phyloP scores from a whole-genome alignment of 2,888 invertebrate genomes.

The Tricholauxania praeusta region DNA sequence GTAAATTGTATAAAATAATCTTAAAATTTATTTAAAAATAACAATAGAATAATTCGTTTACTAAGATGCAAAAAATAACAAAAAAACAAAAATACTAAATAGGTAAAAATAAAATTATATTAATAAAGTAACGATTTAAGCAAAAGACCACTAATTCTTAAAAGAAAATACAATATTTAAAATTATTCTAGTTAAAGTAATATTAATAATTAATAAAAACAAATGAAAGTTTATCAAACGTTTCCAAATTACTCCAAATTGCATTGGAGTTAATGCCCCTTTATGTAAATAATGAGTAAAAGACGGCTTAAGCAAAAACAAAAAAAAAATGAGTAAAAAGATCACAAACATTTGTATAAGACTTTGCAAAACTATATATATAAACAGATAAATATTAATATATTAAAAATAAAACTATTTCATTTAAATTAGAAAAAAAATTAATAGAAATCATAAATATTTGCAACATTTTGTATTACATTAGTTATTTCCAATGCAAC shows the following conservation, averaged over 20 bases:
- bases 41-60: constrained; percentile 30
- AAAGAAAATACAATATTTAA: constrained; percentile 54
- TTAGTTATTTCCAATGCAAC: too few species aligned
- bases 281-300: constrained; percentile 13
- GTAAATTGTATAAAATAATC: constrained; percentile 14
- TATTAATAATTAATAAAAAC: constrained; percentile 46
- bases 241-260: too few species aligned
- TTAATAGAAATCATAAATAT: too few species aligned
- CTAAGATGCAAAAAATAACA: constrained; percentile 38
- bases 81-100: constrained; percentile 24
- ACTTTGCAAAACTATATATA: neutral
- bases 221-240: neutral
- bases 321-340: neutral
- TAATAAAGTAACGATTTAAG: constrained; percentile 20
- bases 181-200: constrained; percentile 41
- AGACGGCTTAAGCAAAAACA: neutral
- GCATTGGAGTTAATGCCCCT: too few species aligned
- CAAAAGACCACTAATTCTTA: constrained; percentile 59
- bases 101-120: constrained; percentile 14
- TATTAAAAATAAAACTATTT: too few species aligned
- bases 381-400: neutral
- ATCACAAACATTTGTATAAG: neutral
- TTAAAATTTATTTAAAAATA: constrained; percentile 9
- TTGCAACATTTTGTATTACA: too few species aligned
- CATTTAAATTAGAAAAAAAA: too few species aligned